Conservation (phyloP, 2,113 vertebrate genomes). For the Geococcyx californianus region DNA sequence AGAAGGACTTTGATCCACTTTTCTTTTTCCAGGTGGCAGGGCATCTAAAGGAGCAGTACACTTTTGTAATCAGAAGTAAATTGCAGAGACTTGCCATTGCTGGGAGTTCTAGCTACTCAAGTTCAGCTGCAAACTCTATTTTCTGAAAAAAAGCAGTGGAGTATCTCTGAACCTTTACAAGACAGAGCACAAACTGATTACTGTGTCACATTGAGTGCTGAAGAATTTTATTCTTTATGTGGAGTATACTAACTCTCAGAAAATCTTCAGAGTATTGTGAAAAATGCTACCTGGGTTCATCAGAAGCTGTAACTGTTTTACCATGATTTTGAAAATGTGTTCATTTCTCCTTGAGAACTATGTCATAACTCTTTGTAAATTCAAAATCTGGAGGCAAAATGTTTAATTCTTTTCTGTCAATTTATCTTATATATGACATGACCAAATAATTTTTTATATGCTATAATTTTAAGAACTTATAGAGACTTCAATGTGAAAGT, state of each 20-base stretch:
- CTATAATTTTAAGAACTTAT: not conserved
- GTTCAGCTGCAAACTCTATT: not conserved
- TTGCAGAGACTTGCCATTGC: not conserved
- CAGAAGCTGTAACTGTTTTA: not conserved
- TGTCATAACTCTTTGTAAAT: too few relatives aligned
- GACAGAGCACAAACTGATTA: too few relatives aligned
- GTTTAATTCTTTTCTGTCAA: not conserved
- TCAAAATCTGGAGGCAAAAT: not conserved
- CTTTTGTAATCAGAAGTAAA: not conserved
- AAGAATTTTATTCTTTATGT: not conserved
- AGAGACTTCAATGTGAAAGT: not conserved
- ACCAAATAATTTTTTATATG: not conserved
- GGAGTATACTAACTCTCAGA: not conserved
- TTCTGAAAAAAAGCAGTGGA: not conserved
- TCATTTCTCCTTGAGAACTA: not conserved
- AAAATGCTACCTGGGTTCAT: not conserved
- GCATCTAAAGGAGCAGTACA: not conserved
- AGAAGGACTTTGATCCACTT: not conserved
- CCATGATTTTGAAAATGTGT: not conserved
- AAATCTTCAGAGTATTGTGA: not conserved
- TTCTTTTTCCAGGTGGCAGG: not conserved
- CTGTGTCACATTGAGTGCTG: not conserved
- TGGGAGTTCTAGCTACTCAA: accelerated
- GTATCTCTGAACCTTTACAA: accelerated
- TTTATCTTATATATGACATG: not conserved